These are phyloP conservation scores for Drosophila pegasa DNA, from an alignment of 2,888 invertebrate species.

Conservation along the genomic window DNA sequence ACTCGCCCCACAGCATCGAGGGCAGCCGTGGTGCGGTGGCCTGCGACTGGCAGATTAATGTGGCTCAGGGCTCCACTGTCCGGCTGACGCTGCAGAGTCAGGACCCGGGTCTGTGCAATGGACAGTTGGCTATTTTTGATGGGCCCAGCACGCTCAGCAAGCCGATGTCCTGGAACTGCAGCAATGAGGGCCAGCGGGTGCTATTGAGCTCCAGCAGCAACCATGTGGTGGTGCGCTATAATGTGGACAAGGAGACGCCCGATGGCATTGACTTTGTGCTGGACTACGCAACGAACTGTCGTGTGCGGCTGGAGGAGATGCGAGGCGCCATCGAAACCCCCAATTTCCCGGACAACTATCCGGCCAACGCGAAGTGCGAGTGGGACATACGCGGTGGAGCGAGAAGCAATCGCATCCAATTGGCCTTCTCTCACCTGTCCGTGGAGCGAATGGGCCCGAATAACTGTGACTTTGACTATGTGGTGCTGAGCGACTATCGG, in stretches of 20 bases:
- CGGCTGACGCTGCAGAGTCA: conserved; percentile 88
- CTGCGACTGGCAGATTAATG: conserved; percentile 93
- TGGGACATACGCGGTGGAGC: conserved; percentile 92
- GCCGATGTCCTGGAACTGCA: conserved; percentile 65
- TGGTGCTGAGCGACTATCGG: conserved; percentile 85
- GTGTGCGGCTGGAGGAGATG: conserved; percentile 49
- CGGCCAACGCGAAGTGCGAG: conserved; percentile 88
- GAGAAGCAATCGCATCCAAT: conserved; percentile 90
- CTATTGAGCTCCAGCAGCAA: conserved; percentile 70
- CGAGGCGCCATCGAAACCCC: conserved; percentile 95
- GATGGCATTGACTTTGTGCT: conserved; percentile 71
- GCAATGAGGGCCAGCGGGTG: background rate
- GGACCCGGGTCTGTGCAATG: conserved; percentile 85
- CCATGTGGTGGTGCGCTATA: conserved; percentile 75
- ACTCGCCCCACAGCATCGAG: conserved; percentile 91
- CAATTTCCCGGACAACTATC: conserved; percentile 91
- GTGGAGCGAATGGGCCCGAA: conserved; percentile 84
- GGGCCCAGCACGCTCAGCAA: conserved; percentile 63
- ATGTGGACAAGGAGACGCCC: conserved; percentile 39
- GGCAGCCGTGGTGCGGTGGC: conserved; percentile 89
- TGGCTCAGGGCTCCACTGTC: conserved; percentile 89
- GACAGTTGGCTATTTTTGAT: conserved; percentile 84
- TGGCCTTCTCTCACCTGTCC: conserved; percentile 93
- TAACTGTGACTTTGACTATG: conserved; percentile 87
- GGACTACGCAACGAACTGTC: conserved; percentile 76